A percentile compares a stretch with the other conserved stretches of the same genome.
Conservation (phyloP, 2,113 vertebrate species). For the Pluvianellus socialis region DNA sequence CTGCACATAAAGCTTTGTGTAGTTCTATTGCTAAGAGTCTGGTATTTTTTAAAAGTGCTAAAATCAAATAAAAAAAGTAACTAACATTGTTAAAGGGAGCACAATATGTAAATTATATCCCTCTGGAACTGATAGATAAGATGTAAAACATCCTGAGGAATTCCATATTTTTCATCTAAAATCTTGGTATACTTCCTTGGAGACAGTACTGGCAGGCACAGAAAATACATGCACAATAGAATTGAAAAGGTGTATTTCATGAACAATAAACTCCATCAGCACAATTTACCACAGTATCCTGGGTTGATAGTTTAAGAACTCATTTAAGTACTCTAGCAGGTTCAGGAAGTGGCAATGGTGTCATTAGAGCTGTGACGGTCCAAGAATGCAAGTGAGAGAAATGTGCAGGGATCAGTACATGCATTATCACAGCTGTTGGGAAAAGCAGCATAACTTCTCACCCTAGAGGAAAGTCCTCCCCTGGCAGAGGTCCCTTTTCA, state of each 20-base stretch:
- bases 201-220: neutral
- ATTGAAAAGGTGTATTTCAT: neutral
- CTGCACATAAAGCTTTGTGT: neutral
- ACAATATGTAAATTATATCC: neutral
- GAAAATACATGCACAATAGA: neutral
- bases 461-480: neutral
- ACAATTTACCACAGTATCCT: neutral
- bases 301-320: neutral
- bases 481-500: neutral
- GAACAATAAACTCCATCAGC: neutral
- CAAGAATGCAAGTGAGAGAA: neutral
- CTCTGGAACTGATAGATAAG: neutral
- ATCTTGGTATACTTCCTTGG: neutral
- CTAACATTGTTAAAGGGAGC: neutral
- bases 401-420: neutral
- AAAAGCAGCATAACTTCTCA: neutral
- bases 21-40: neutral
- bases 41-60: neutral
- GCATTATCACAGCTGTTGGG: neutral
- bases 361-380: neutral
- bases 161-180: neutral
- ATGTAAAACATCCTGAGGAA: neutral
- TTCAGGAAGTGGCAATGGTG: neutral
- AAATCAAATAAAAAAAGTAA: neutral
- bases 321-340: neutral